phyloP scores from a whole-genome alignment of 2,113 vertebrate genomes.

The Accipiter virgatus region DNA sequence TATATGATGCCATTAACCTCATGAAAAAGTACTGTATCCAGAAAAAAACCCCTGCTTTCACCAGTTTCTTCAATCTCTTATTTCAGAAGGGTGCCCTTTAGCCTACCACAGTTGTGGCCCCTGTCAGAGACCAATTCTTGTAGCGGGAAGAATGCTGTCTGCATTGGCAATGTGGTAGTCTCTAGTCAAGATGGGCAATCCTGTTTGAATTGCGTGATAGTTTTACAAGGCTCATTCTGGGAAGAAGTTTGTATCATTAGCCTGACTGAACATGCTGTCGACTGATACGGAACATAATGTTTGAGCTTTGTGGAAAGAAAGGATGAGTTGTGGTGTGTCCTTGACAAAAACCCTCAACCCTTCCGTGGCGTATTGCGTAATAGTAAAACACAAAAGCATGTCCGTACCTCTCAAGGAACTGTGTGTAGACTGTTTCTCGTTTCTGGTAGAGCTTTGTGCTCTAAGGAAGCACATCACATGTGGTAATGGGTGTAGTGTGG shows the following conservation, averaged over 20 bases:
- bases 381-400: not conserved
- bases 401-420: not conserved
- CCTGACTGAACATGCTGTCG: not conserved
- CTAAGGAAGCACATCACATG: not conserved
- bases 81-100: not conserved
- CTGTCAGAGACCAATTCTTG: not conserved
- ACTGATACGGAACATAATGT: not conserved
- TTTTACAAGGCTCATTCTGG: not conserved
- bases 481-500: not conserved
- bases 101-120: rapidly evolving
- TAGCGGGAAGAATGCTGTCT: not conserved
- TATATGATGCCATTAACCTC: not conserved
- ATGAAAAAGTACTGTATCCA: not conserved
- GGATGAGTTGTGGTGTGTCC: not conserved
- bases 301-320: not conserved
- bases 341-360: not conserved
- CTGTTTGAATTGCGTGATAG: not conserved
- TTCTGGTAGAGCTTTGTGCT: not conserved
- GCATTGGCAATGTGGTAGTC: not conserved
- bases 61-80: not conserved
- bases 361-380: rapidly evolving
- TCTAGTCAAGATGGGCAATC: not conserved
- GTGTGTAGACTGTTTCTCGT: not conserved
- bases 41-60: not conserved
- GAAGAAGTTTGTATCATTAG: not conserved